Conservation (phyloP, 2,888 invertebrate species). For the Dryomyza anilis region DNA sequence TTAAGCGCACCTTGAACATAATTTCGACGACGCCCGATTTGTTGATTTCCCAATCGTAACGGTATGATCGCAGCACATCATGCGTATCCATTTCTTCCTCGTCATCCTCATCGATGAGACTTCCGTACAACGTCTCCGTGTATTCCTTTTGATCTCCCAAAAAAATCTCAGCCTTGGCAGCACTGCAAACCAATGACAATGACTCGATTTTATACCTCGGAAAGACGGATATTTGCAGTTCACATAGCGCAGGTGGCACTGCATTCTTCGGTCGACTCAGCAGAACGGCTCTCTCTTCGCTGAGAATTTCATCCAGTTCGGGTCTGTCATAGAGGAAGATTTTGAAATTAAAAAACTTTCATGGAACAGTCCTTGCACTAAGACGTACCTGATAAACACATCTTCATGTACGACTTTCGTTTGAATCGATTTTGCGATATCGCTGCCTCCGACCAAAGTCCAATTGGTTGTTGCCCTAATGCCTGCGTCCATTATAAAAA, state of each 20-base stretch:
- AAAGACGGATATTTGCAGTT: slow-evolving; percentile 45
- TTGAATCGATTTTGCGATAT: slow-evolving; percentile 41
- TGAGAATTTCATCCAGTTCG: slow-evolving; percentile 47
- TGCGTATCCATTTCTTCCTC: slow-evolving; percentile 37
- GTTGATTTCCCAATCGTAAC: slow-evolving; percentile 54
- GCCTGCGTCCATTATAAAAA: slow-evolving; percentile 31
- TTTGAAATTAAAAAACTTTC: too few relatives aligned
- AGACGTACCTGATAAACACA: slow-evolving; percentile 48
- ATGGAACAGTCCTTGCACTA: slow-evolving; percentile 10
- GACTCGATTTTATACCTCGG: slow-evolving; percentile 50
- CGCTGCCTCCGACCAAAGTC: slow-evolving; percentile 47
- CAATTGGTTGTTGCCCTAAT: slow-evolving; percentile 44
- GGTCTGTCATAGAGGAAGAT: slow-evolving; percentile 41
- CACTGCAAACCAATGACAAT: slow-evolving; percentile 51
- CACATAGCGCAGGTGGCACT: slow-evolving; percentile 42
- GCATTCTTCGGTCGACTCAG: slow-evolving; percentile 32
- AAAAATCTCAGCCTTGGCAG: slow-evolving; percentile 53
- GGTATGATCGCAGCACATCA: slow-evolving; percentile 41
- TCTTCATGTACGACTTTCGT: slow-evolving; percentile 46
- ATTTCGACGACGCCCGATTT: slow-evolving; percentile 51
- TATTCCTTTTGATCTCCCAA: slow-evolving; percentile 52
- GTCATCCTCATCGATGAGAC: slow-evolving; percentile 38
- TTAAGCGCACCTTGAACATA: slow-evolving; percentile 43
- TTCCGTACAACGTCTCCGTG: slow-evolving; percentile 51
- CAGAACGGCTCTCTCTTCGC: slow-evolving; percentile 48